Evolutionary conservation across 2,888 invertebrate genomes (phyloP).

Genomic region (Drosophila antonietae): DNA sequence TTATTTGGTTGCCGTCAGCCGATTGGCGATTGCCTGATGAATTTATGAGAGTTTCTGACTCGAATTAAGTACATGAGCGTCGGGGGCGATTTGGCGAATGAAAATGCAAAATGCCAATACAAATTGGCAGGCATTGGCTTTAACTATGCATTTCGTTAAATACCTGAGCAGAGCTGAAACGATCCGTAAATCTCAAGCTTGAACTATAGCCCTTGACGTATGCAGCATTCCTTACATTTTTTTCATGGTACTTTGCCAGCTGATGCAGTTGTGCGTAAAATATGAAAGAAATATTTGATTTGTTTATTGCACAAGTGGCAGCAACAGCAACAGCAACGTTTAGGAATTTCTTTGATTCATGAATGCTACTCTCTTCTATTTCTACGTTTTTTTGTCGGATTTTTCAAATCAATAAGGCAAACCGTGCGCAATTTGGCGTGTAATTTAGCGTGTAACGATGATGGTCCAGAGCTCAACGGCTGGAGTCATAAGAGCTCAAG

Average conservation of each 20-base stretch:
- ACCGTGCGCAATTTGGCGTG: conserved; percentile 75
- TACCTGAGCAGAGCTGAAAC: conserved; percentile 42
- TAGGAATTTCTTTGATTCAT: conserved; percentile 30
- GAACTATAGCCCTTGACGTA: conserved; percentile 21
- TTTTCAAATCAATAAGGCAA: conserved; percentile 72
- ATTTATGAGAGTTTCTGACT: conserved; percentile 66
- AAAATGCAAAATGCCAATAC: conserved; percentile 44
- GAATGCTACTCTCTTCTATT: conserved; percentile 18
- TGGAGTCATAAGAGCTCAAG: conserved; percentile 8
- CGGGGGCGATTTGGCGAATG: conserved; percentile 9
- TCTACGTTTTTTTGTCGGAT: conserved; percentile 17
- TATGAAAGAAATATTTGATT: conserved; percentile 77
- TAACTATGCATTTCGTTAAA: conserved; percentile 66
- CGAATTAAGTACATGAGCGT: conserved; percentile 17
- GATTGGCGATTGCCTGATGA: conserved; percentile 62
- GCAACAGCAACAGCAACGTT: conserved; percentile 35
- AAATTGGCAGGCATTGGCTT: conserved; percentile 54
- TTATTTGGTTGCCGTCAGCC: conserved; percentile 32
- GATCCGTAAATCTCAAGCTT: conserved; percentile 18
- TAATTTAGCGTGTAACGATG: conserved; percentile 78
- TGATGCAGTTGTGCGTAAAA: conserved; percentile 73
- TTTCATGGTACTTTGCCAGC: conserved; percentile 40
- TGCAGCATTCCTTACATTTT: conserved; percentile 41
- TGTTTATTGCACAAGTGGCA: conserved; percentile 74
- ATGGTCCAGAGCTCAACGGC: conserved; percentile 50